Evolutionary conservation across 2,113 vertebrate genomes (phyloP), one percentile per base, ranked within the genome.

Genomic region (Leptobrachium ailaonicum): DNA sequence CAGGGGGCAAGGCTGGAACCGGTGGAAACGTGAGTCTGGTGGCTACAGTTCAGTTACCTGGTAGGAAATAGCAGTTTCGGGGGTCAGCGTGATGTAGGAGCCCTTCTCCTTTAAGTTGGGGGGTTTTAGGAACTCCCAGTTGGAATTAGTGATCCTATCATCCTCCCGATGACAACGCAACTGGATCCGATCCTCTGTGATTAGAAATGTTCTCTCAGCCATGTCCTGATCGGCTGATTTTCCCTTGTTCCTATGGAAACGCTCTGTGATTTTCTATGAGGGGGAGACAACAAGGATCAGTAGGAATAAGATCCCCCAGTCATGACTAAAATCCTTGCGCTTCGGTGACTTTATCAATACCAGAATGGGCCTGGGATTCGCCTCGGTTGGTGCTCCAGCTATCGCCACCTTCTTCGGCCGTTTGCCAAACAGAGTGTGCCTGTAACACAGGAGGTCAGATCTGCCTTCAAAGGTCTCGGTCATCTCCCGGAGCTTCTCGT

Each of bases 251-350:
- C 96, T 92, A 56, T 85, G 85, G 87, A 98, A 99, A 50, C 75
- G 83, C 87, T 98, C 96, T 6, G 91, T 93, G 84, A 98, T 94
- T 88, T 92, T 91, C 95, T 97, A 71, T 4, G 2, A 42, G 12
- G 11, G 6, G 1, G 6, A 58, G 66, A 56, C 13, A 20, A 12
- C 1, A 76, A 7, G 6, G 56, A 60, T 1, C 9, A 12, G 10
- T 60, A 12, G 20, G 4, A 60, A 14, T 60, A 60, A 32, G 3
- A 60, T 11, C 56, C 10, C 50, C 50, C 1, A 11, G 6, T 2
- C 6, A 11, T 11, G 12, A 50, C 8, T 50, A 4, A 50, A 50
- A 50, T 50, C 47, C 47, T 5, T 50, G 47, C 8, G 47, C 47
- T 5, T 50, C 8, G 47, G 8, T 50, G 47, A 4, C 47, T 5